These are phyloP conservation scores for Nemurella pictetii DNA, from an alignment of 2,888 invertebrate species.

Conservation along the genomic window DNA sequence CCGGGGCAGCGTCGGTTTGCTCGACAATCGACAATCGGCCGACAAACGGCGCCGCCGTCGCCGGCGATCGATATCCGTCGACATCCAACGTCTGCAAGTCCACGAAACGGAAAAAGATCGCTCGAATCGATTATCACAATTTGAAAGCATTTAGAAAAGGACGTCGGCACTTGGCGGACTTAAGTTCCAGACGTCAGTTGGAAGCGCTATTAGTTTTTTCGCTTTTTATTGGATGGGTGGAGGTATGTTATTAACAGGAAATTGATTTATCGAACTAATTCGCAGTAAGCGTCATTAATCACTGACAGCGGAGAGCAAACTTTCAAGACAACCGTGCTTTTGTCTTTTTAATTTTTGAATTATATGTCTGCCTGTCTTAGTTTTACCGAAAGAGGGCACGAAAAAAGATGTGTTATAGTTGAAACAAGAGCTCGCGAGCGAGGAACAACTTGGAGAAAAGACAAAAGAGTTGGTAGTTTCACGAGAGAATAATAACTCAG, in stretches of 20 bases:
- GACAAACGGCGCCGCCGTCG: background rate
- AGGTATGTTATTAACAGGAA: background rate
- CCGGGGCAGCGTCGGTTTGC: background rate
- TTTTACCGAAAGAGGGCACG: background rate
- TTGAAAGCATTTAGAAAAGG: background rate
- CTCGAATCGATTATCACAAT: background rate
- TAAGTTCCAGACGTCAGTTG: background rate
- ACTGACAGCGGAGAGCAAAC: background rate
- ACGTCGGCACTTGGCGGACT: too few species aligned
- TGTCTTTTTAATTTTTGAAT: constrained; percentile 8
- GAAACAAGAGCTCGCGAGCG: constrained; percentile 14
- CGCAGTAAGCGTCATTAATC: background rate
- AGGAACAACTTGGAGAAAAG: constrained; percentile 23
- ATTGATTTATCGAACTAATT: background rate
- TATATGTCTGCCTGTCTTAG: constrained; percentile 23
- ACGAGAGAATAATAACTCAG: constrained; percentile 39
- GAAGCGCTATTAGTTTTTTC: background rate
- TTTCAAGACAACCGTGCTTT: background rate
- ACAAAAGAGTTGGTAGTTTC: constrained; percentile 30
- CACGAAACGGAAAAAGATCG: background rate
- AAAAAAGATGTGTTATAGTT: constrained; percentile 10
- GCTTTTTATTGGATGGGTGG: background rate
- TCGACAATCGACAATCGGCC: background rate
- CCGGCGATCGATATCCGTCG: background rate
- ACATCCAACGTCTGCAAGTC: background rate